These are phyloP conservation scores for Iselma pallidipennis DNA, from an alignment of 2,888 invertebrate species.

Conservation along the genomic window DNA sequence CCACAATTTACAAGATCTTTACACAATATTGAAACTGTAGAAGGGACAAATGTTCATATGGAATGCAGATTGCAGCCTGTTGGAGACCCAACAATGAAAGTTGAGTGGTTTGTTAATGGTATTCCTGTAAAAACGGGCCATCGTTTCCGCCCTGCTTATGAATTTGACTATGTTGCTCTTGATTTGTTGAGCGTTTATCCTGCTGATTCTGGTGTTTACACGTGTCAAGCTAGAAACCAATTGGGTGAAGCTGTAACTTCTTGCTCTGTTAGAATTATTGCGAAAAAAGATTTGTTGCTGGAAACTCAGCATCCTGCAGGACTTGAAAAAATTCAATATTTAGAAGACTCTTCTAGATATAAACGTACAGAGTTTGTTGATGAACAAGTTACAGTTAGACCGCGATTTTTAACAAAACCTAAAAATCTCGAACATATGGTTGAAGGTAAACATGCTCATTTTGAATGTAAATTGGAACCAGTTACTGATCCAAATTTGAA, in stretches of 20 bases:
- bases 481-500: slow-evolving; percentile 95
- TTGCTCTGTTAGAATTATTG: slow-evolving; percentile 85
- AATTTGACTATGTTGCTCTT: slow-evolving; percentile 96
- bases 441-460: slow-evolving; percentile 93
- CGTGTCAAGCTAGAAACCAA: slow-evolving; percentile 92
- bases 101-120: slow-evolving; percentile 97
- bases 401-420: slow-evolving; percentile 84
- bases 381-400: slow-evolving; percentile 80
- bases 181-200: slow-evolving; percentile 96
- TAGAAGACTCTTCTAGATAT: slow-evolving; percentile 86
- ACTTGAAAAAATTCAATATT: slow-evolving; percentile 87
- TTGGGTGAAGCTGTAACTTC: slow-evolving; percentile 94
- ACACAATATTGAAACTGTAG: slow-evolving; percentile 88
- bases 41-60: slow-evolving; percentile 89
- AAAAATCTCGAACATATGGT: slow-evolving; percentile 83
- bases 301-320: slow-evolving; percentile 92
- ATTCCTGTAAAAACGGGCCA: slow-evolving; percentile 89
- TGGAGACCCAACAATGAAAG: slow-evolving; percentile 88
- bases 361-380: slow-evolving; percentile 81
- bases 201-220: slow-evolving; percentile 96
- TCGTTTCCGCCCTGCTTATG: slow-evolving; percentile 93
- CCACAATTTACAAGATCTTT: slow-evolving; percentile 86
- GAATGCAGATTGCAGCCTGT: slow-evolving; percentile 91
- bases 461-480: slow-evolving; percentile 96
- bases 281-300: slow-evolving; percentile 83